Evolutionary conservation across 2,888 invertebrate genomes (phyloP), one percentile per base, ranked within the genome.

Genomic region (Stratiomys singularior): DNA sequence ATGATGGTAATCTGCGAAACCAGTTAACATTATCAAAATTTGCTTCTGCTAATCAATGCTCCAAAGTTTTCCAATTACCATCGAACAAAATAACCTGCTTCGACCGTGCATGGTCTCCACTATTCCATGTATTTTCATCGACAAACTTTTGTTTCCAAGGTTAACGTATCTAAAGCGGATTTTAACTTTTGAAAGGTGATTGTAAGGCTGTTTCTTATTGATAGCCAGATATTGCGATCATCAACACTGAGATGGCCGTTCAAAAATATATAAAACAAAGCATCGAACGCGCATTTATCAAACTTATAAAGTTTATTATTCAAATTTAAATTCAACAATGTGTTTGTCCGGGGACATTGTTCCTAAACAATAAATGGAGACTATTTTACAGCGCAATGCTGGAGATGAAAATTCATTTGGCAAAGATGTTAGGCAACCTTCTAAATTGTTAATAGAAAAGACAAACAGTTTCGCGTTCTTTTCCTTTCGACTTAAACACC

Each of bases 231-330:
- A 37, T 37, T 37, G 37, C 37, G 37, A 37, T 3, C 3, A 37
- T 37, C n/a, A 37, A 37, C 37, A 37, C 37, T 37, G 37, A 37
- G 37, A 37, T 9, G 37, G 37, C 37, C 3, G 9, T 9, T 37
- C 9, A 37, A 37, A 3, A 37, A 37, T n/a, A 37, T 9, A 37
- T 37, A 74, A 60, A 74, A 74, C 52, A 72, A 72, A 72, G 56
- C 27, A 56, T 1, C 13, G 30, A 60, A 1, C 2, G 27, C 23
- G 7, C 21, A 58, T 58, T 30, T 30, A 58, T 58, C 74, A 74
- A 74, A 74, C 74, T 74, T 74, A 74, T 74, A 74, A 74, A 74
- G 74, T 74, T 74, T 74, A 74, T 74, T 74, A 60, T 74, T 58
- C 37, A 60, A 37, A 74, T 74, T 60, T 13, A 46, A 60, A 74